Evolutionary conservation across 2,113 vertebrate species (phyloP).

Genomic region (Uria lomvia): DNA sequence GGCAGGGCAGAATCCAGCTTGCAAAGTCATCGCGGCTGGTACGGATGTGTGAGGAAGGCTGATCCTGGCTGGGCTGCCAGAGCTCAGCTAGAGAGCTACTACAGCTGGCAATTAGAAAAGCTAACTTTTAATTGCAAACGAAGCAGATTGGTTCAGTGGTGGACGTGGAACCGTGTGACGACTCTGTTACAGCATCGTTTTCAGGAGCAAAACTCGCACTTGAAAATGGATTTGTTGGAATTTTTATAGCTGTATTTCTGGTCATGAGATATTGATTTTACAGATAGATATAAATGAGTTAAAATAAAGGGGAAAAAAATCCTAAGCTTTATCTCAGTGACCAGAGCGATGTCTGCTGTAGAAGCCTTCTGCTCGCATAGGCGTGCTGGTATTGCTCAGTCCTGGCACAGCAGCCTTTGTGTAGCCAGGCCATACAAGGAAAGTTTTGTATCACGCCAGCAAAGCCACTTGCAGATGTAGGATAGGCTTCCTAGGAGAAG

Average conservation of each 20-base stretch:
- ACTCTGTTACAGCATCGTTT: background rate
- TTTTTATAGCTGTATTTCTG: conserved; percentile 42
- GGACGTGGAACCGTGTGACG: background rate
- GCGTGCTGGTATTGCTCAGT: background rate
- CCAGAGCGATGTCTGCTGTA: background rate
- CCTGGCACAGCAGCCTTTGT: background rate
- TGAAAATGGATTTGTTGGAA: conserved; percentile 48
- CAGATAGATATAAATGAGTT: conserved; percentile 15
- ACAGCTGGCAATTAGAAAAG: background rate
- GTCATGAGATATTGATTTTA: conserved; percentile 51
- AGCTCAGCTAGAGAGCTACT: background rate
- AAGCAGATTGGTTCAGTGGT: background rate
- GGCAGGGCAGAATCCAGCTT: background rate
- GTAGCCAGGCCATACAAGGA: background rate
- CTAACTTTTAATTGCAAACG: background rate
- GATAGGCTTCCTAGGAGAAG: conserved; percentile 17
- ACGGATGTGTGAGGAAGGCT: background rate
- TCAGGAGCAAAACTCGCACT: background rate
- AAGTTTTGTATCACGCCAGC: background rate
- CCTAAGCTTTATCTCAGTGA: background rate
- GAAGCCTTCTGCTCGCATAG: background rate
- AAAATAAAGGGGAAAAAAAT: background rate
- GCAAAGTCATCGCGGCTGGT: background rate
- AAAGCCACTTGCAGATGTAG: background rate
- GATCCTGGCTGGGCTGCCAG: background rate